Conservation (phyloP, 2,797 vertebrate species). For the Argentina silus region DNA sequence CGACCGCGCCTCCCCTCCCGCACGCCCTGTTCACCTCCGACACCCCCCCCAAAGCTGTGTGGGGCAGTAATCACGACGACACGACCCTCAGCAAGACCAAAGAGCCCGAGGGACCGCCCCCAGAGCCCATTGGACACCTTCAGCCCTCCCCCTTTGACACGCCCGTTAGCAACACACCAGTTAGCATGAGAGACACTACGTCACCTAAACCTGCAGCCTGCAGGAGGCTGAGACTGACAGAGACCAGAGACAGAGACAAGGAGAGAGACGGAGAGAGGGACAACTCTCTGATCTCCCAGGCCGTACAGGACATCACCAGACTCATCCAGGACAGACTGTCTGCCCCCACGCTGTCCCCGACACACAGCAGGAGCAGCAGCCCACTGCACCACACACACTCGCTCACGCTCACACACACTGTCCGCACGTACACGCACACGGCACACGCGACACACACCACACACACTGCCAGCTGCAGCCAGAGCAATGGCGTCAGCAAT, state of each 20-base stretch:
- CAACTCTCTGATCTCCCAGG: conserved; percentile 75
- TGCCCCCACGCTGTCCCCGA: conserved; percentile 72
- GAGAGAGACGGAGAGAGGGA: conserved; percentile 57
- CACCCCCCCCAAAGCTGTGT: conserved; percentile 82
- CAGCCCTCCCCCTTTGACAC: conserved; percentile 77
- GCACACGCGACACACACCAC: conserved; percentile 54
- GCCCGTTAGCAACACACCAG: conserved; percentile 71
- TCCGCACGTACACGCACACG: conserved; percentile 68
- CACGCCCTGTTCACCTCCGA: conserved; percentile 79
- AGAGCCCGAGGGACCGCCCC: conserved; percentile 78
- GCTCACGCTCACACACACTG: conserved; percentile 74
- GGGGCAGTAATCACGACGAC: conserved; percentile 75
- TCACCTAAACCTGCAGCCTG: conserved; percentile 84
- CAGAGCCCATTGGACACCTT: conserved; percentile 68
- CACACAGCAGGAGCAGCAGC: conserved; percentile 66
- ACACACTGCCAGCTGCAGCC: conserved; percentile 38
- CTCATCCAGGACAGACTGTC: conserved; percentile 85
- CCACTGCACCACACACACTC: conserved; percentile 70
- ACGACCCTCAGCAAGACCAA: conserved; percentile 84
- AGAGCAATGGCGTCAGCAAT: conserved; percentile 51
- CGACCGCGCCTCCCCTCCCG: conserved; percentile 84
- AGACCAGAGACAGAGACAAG: conserved; percentile 68
- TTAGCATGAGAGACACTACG: conserved; percentile 68
- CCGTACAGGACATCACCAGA: conserved; percentile 82
- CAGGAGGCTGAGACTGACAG: conserved; percentile 84